Conservation (phyloP, 1,140 invertebrate genomes). For the Oscheius sp. region DNA sequence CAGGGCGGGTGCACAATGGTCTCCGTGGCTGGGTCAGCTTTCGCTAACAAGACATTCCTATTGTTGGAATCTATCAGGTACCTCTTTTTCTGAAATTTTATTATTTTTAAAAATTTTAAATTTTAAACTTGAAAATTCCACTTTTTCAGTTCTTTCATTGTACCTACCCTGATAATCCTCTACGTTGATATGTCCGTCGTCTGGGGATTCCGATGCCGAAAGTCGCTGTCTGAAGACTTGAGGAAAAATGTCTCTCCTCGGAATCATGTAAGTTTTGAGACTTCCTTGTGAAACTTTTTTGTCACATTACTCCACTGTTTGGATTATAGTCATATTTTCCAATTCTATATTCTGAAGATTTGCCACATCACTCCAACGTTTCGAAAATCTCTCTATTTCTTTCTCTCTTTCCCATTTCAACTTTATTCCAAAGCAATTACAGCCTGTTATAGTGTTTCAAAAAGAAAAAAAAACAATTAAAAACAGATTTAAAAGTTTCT, state of each 20-base stretch:
- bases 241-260: slow-evolving; percentile 22
- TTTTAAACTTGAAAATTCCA: slow-evolving; percentile 26
- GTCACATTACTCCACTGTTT: too few relatives aligned
- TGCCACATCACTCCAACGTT: too few relatives aligned
- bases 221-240: neutral
- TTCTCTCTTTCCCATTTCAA: too few relatives aligned
- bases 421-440: too few relatives aligned
- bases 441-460: too few relatives aligned
- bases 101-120: slow-evolving; percentile 7
- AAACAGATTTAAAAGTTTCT: too few relatives aligned
- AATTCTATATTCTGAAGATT: too few relatives aligned
- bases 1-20: slow-evolving; percentile 12
- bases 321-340: too few relatives aligned
- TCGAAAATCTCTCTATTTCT: too few relatives aligned
- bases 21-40: slow-evolving; percentile 12
- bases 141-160: slow-evolving; percentile 38
- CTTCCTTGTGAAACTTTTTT: too few relatives aligned
- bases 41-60: slow-evolving; percentile 22
- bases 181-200: slow-evolving; percentile 43
- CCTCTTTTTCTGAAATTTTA: neutral
- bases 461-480: too few relatives aligned
- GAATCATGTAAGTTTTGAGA: too few relatives aligned
- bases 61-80: slow-evolving; percentile 19
- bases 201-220: slow-evolving; percentile 17
- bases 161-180: slow-evolving; percentile 37